phyloP scores from a whole-genome alignment of 2,797 vertebrate species.

The Enteromius treurensis region DNA sequence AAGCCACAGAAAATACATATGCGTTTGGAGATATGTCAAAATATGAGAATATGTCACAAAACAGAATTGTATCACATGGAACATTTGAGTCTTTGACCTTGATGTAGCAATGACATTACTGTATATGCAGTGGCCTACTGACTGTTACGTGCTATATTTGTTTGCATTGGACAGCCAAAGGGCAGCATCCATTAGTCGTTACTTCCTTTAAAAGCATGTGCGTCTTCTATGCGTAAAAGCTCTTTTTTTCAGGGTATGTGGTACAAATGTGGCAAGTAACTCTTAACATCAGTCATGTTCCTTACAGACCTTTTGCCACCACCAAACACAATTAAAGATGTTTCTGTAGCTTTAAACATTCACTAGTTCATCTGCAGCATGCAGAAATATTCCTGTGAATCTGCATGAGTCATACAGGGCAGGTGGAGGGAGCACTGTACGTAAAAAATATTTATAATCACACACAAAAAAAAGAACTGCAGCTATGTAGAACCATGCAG shows the following conservation, averaged over 20 bases:
- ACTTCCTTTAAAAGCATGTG: constrained; percentile 49
- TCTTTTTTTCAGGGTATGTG: background rate
- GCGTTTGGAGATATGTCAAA: background rate
- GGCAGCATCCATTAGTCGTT: constrained; percentile 55
- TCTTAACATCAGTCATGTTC: constrained; percentile 26
- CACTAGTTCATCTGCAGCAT: background rate
- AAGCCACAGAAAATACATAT: background rate
- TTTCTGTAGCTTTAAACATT: background rate
- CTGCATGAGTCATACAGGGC: constrained; percentile 73
- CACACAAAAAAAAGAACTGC: constrained; percentile 31
- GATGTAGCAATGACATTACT: constrained; percentile 69
- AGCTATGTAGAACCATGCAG: constrained; percentile 47
- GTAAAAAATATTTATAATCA: constrained; percentile 30
- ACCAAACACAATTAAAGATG: background rate
- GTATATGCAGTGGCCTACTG: constrained; percentile 45
- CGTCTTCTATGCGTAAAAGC: constrained; percentile 12
- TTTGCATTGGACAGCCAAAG: constrained; percentile 45
- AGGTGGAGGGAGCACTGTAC: constrained; percentile 64
- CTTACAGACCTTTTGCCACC: constrained; percentile 4
- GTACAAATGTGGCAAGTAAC: constrained; percentile 49
- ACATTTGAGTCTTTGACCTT: constrained; percentile 74
- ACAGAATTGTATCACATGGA: background rate
- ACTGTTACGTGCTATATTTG: constrained; percentile 57
- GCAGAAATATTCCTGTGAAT: constrained; percentile 56
- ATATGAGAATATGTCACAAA: background rate